phyloP scores from a whole-genome alignment of 2,113 vertebrate species.

The Urocynchramus pylzowi region DNA sequence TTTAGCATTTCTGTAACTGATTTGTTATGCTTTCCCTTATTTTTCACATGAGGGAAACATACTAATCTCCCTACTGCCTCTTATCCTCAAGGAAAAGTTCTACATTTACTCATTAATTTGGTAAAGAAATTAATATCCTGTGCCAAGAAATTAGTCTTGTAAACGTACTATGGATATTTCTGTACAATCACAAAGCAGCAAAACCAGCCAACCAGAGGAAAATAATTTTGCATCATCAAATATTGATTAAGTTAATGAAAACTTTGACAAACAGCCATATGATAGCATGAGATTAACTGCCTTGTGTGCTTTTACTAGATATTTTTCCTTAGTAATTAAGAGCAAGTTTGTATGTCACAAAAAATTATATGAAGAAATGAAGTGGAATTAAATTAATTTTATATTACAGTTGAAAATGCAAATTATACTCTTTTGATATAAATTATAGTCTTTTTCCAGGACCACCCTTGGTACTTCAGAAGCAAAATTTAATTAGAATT shows the following conservation, averaged over 20 bases:
- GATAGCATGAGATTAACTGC: neutral
- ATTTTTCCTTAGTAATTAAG: constrained; percentile 35
- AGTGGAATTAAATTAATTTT: constrained; percentile 3
- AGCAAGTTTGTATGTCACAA: neutral
- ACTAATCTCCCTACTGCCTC: neutral
- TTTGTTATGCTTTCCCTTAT: neutral
- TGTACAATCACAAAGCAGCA: neutral
- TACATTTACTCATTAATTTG: neutral
- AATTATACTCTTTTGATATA: neutral
- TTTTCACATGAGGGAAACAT: neutral
- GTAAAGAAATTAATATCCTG: neutral
- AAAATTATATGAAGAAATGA: constrained; percentile 18
- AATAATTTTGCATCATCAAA: constrained; percentile 15
- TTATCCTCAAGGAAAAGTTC: neutral
- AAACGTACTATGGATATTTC: neutral
- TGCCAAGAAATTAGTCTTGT: constrained; percentile 4
- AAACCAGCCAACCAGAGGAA: neutral
- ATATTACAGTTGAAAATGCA: neutral
- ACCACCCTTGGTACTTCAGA: neutral
- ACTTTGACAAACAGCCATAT: neutral
- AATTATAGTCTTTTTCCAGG: neutral
- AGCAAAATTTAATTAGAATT: constrained; percentile 5
- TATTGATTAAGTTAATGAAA: constrained; percentile 35
- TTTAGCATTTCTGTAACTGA: neutral
- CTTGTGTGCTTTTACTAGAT: neutral